These are phyloP conservation scores for Protaetia brevitarsis DNA, from an alignment of 1,140 invertebrate species.

Conservation along the genomic window DNA sequence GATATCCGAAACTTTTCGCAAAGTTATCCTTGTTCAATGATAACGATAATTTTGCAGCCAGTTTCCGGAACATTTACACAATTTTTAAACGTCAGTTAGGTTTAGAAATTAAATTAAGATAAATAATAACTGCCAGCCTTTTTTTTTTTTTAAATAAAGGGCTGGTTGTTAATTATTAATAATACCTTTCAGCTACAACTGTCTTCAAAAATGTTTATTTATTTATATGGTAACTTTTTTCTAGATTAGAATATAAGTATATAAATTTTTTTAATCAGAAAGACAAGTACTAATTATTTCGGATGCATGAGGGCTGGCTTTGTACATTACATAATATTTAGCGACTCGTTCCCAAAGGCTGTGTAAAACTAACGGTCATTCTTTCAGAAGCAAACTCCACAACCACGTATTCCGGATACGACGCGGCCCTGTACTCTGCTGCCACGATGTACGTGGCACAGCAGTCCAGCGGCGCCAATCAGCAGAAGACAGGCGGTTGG, in stretches of 20 bases:
- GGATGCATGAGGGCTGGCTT: constrained; percentile 16
- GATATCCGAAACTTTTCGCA: background rate
- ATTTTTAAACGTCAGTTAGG: background rate
- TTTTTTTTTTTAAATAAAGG: too few relatives aligned
- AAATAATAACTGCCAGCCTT: too few relatives aligned
- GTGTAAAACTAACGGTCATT: background rate
- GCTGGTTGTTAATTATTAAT: too few relatives aligned
- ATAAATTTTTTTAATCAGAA: background rate
- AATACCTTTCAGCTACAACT: too few relatives aligned
- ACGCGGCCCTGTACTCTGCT: constrained; percentile 89
- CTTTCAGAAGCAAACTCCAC: constrained; percentile 55
- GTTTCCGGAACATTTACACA: background rate
- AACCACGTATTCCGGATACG: constrained; percentile 76
- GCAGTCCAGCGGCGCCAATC: constrained; percentile 57
- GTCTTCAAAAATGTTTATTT: too few relatives aligned
- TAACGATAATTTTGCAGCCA: constrained; percentile 2
- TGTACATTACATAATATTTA: background rate
- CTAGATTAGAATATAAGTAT: background rate
- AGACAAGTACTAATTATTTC: background rate
- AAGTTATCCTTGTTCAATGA: background rate
- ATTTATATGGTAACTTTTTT: too few relatives aligned
- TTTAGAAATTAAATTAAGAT: too few relatives aligned
- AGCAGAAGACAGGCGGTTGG: constrained; percentile 62
- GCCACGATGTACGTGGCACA: constrained; percentile 90
- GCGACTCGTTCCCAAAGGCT: too few relatives aligned